Base-by-base conservation (phyloP, 2,888 invertebrate genomes). In the Venustoraphidia nigricollis region DNA sequence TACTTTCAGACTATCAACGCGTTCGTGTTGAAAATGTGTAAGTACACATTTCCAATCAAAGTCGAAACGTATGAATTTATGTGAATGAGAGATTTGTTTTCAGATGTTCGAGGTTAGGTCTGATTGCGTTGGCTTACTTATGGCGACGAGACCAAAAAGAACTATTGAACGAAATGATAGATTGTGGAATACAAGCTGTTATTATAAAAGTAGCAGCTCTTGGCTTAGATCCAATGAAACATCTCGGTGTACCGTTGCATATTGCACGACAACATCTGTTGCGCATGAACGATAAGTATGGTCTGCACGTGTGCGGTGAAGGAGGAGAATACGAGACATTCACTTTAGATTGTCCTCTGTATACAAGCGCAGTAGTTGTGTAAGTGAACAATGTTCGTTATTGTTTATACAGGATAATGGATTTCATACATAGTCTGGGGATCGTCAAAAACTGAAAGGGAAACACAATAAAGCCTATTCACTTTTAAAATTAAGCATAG, bases 281-380 rank as follows among this genome's bases (percentile, higher is more conserved):
- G 55, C 76, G 83, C 65, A 88, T 96, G 84, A 83, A 88, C 62
- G 84, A 89, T 63, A 91, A 94, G 68, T 98, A 90, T 68, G 94
- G 93, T 46, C 72, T 94, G 53, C 92, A 94, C 71, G 81, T 95
- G 40, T 96, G 95, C 68, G 98, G 98, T 14, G 98, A 99, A 71
- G 98, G 98, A 43, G 98, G 98, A 46, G 98, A 99, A 68, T 98
- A 95, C 65, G 98, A 98, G 71, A 93, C 96, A 35, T 89, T 98
- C 65, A 95, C 95, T 8, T 71, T 96, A 52, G 95, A 98, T 72
- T 97, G 97, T 68, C 96, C 97, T 8, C 73, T 98, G 52, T 97
- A 95, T 70, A 83, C 79, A 63, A 90, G 90, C 67, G 79, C 80
- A 62, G 83, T 96, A 67, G 77, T 87, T 56, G 77, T 95, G 92